Base-by-base conservation (phyloP, 2,888 invertebrate species). In the Sinodicranocentrus sp. region DNA sequence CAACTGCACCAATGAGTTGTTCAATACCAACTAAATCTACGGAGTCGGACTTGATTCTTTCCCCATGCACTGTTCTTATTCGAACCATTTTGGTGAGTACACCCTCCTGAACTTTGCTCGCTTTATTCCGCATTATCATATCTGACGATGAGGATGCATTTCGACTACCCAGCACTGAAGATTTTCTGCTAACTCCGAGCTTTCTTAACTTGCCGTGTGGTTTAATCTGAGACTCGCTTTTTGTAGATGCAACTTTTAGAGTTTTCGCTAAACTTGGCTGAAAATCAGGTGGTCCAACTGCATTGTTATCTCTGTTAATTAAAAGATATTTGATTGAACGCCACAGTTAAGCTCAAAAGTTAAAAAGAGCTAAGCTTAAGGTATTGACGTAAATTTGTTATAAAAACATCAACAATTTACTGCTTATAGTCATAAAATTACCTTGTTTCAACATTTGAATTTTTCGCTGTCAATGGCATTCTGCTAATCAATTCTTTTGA, bases 401-500 rank as follows among this genome's bases (percentile, higher is more conserved):
- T 8, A 39, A 39, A 39, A 6, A 39, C 6, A 39, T 39, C 13
- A 39, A 8, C 13, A 6, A 39, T 8, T 13, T 5, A 17, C 52
- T 52, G 3, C n/a, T 52, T 17, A 13, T n/a, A 52, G n/a, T 5
- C 13, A 13, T 39, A 52, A 13, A 52, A 33, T 39, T 84, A 70
- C 67, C 28, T 57, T 19, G 72, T 5, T 19, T 48, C 39, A 10
- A 39, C 0, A 23, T 48, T 57, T 8, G 26, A 28, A 65, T 82
- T 85, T 13, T 67, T 43, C 0, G 59, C 43, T 19, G 19, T 15
- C 15, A 84, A 80, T 19, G 84, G 80, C 33, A 21, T 80, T 13
- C 73, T 52, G 17, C 61, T 57, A 54, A 86, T 75, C 17, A 84
- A 21, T 21, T 84, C 84, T 44, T 84, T 84, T 0, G 84, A 61